These are phyloP conservation scores for Drosophila affinis DNA, from an alignment of 2,888 invertebrate species.

Conservation along the genomic window DNA sequence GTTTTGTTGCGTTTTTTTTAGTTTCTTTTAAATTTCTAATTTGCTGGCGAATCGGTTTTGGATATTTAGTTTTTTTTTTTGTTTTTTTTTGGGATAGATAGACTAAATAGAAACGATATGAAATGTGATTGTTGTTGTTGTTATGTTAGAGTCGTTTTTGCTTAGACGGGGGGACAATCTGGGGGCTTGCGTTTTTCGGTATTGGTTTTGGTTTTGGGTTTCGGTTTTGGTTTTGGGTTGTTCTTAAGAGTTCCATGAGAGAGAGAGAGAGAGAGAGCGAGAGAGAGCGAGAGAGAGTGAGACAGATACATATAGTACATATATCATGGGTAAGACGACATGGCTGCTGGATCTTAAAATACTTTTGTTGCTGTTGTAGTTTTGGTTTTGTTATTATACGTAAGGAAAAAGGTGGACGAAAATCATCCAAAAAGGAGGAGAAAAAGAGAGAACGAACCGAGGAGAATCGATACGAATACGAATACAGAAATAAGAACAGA, in stretches of 20 bases:
- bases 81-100: constrained; percentile 34
- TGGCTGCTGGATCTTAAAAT: constrained; percentile 36
- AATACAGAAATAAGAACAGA: constrained; percentile 21
- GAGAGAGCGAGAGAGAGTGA: background rate
- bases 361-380: constrained; percentile 34
- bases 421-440: constrained; percentile 10
- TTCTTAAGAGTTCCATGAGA: background rate
- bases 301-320: constrained; percentile 10
- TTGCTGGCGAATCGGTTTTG: constrained; percentile 31
- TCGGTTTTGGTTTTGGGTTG: constrained; percentile 9
- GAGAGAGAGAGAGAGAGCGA: background rate
- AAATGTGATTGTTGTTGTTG: constrained; percentile 76
- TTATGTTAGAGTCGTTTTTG: constrained; percentile 61
- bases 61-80: constrained; percentile 20
- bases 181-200: background rate
- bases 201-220: background rate
- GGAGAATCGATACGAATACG: constrained; percentile 33
- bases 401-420: constrained; percentile 20
- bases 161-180: constrained; percentile 43
- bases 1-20: constrained; percentile 37
- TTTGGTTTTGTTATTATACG: constrained; percentile 31
- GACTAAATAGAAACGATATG: constrained; percentile 67
- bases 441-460: constrained; percentile 2
- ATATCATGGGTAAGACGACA: constrained; percentile 35
- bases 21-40: constrained; percentile 36